Conservation (phyloP, 2,888 invertebrate genomes). For the Spodoptera picta region DNA sequence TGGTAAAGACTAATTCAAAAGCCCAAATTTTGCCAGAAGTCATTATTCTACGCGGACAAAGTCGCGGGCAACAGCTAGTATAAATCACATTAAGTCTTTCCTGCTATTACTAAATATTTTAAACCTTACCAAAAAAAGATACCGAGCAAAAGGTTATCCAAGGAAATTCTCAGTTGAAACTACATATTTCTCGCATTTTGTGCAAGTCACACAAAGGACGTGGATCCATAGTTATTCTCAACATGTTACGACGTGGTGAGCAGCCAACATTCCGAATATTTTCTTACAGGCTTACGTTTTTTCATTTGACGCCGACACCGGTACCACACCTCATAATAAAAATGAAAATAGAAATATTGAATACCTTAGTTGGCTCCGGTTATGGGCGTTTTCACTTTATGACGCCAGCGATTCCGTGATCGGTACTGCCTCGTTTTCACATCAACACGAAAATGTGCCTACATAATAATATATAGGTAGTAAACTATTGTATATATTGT, state of each 20-base stretch:
- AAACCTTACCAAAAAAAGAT: too few species aligned
- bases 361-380: slow-evolving; percentile 59
- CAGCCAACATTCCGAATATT: slow-evolving; percentile 43
- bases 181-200: slow-evolving; percentile 27
- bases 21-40: too few species aligned
- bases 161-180: slow-evolving; percentile 32
- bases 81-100: too few species aligned
- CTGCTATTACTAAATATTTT: too few species aligned
- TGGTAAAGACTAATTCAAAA: too few species aligned
- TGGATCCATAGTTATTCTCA: slow-evolving; percentile 33
- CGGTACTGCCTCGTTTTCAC: slow-evolving; percentile 64
- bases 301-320: slow-evolving; percentile 40
- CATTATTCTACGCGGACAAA: too few species aligned
- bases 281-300: slow-evolving; percentile 28
- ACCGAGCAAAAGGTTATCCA: slow-evolving; percentile 19
- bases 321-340: slow-evolving; percentile 56
- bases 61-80: too few species aligned
- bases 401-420: slow-evolving; percentile 60
- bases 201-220: slow-evolving; percentile 50
- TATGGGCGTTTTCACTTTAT: slow-evolving; percentile 67
- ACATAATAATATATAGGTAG: not conserved
- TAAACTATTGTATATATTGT: not conserved
- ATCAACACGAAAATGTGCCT: slow-evolving; percentile 49
- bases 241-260: slow-evolving; percentile 32
- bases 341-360: slow-evolving; percentile 65